phyloP scores from a whole-genome alignment of 2,888 invertebrate species.

The Timandra comae region DNA sequence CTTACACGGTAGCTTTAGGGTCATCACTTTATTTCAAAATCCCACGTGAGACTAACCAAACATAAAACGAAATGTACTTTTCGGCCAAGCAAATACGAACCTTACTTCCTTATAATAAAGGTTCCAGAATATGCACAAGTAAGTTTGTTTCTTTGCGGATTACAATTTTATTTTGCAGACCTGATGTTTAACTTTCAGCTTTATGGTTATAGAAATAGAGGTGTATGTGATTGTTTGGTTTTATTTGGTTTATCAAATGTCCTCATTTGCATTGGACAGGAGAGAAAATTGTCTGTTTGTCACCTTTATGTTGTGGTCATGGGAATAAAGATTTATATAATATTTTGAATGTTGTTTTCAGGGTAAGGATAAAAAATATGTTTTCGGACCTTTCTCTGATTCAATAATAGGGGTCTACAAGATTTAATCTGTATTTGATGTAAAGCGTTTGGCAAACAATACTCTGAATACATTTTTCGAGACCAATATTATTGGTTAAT shows the following conservation, averaged over 20 bases:
- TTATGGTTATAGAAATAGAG: constrained; percentile 12
- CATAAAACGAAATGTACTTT: constrained; percentile 15
- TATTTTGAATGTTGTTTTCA: too few relatives aligned
- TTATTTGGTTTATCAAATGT: constrained; percentile 35
- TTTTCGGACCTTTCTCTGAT: too few relatives aligned
- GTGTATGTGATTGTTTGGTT: constrained; percentile 2
- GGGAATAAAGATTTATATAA: too few relatives aligned
- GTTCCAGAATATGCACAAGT: constrained; percentile 5
- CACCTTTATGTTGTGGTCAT: constrained; percentile 41
- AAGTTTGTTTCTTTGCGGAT: constrained; percentile 8
- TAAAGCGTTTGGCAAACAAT: too few relatives aligned
- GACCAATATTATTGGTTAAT: too few relatives aligned
- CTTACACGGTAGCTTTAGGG: constrained; percentile 45
- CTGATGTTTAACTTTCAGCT: constrained; percentile 10
- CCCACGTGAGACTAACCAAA: constrained; percentile 43
- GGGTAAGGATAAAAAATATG: too few relatives aligned
- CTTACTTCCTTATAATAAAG: constrained; percentile 7
- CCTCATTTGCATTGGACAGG: constrained; percentile 59
- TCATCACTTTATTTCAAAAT: constrained; percentile 50
- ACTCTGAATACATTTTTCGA: too few relatives aligned
- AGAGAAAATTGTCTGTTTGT: constrained; percentile 54
- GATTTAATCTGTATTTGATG: too few relatives aligned
- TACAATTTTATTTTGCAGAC: constrained; percentile 8
- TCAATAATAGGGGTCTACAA: too few relatives aligned
- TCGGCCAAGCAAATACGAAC: constrained; percentile 8